Evolutionary conservation across 2,797 vertebrate species (phyloP), one percentile per base, ranked within the genome.

Genomic region (Agapornis canus): DNA sequence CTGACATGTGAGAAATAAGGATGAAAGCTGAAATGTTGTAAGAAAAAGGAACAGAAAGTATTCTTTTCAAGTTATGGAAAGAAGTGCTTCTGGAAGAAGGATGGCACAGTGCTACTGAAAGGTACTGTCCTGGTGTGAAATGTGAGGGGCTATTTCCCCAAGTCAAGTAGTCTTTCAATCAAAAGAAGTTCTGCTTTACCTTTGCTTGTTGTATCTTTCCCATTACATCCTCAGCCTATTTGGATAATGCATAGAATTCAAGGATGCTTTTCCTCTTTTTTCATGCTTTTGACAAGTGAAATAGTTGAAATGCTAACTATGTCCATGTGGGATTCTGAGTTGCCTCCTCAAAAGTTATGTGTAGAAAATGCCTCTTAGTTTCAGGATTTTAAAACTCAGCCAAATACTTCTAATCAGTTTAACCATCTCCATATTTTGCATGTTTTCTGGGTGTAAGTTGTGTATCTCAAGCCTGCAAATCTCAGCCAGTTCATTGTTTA

Each of bases 301-400:
- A 29, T 40, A 75, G 29, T 20, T 83, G 27, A 42, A 65, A 54
- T 63, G 72, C 82, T 57, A 47, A 27, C 75, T 37, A 2, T 19
- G n/a, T 60, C 54, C 23, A 0, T 8, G 17, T 31, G 35, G 9
- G 10, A 37, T 16, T 81, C 48, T 35, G 69, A 45, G 31, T 35
- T 75, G 64, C 16, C 29, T 86, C 5, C 8, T 68, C n/a, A 4
- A 35, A 40, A 13, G 65, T 78, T 40, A 29, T 0, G 0, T 47
- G 35, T 40, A 19, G n/a, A 11, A 54, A 23, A 43, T 0, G 5
- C 10, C 59, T 92, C 59, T 31, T 54, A 63, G 27, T 69, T 78
- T 49, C n/a, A 69, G 35, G 4, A 11, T 84, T 89, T 80, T 2
- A 23, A 43, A 85, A 85, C 22, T 42, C 32, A 42, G 32, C 4